These are phyloP conservation scores for Philotrypesis tridentata DNA, from an alignment of 1,140 invertebrate genomes.

Conservation along the genomic window DNA sequence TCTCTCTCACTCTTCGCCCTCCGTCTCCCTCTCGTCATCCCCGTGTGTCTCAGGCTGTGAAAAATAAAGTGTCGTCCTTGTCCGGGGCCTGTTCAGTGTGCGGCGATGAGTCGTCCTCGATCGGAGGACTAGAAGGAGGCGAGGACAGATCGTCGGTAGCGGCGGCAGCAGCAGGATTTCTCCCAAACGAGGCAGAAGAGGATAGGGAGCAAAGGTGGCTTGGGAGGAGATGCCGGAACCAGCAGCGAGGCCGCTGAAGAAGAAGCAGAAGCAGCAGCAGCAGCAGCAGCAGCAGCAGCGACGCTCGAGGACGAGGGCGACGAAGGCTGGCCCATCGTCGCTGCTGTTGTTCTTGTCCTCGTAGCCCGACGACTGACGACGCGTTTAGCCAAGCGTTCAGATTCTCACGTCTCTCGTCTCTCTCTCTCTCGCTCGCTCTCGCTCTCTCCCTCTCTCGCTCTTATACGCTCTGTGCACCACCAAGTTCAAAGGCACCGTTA, in stretches of 20 bases:
- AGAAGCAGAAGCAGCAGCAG: neutral
- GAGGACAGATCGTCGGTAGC: neutral
- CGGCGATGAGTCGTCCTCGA: neutral
- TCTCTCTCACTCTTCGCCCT: too few species aligned
- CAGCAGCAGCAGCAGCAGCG: neutral
- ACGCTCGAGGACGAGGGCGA: constrained; percentile 5
- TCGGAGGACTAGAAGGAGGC: neutral
- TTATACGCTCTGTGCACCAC: too few species aligned
- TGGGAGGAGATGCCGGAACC: constrained; percentile 8
- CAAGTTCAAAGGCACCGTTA: neutral
- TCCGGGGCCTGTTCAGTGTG: neutral
- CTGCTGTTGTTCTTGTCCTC: neutral
- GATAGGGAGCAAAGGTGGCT: neutral
- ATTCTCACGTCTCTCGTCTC: neutral
- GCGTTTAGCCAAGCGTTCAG: neutral
- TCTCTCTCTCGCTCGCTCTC: neutral
- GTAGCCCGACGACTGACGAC: neutral
- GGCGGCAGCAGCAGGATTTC: neutral
- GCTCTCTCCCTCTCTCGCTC: neutral
- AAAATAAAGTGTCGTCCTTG: neutral
- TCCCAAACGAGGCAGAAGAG: neutral
- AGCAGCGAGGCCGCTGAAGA: neutral
- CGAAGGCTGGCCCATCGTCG: neutral
- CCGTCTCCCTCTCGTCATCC: neutral
- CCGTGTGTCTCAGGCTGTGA: neutral